These are phyloP conservation scores for Dreissena rostriformis DNA, from an alignment of 1,140 invertebrate species.

Conservation along the genomic window DNA sequence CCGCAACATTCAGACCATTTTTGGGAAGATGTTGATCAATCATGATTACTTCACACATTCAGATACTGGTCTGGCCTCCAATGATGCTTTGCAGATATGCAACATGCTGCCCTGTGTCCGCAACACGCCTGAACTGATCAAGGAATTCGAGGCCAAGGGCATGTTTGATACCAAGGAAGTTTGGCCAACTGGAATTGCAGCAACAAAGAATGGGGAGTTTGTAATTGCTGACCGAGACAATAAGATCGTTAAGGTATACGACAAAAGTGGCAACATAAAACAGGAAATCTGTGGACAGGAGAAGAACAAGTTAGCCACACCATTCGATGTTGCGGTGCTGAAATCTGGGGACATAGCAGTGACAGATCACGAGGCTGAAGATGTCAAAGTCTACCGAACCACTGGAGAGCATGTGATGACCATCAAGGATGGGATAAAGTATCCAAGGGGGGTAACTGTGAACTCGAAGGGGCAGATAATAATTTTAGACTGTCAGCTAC, in stretches of 20 bases:
- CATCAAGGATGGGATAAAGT: conserved; percentile 71
- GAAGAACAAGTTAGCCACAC: conserved; percentile 65
- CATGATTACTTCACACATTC: conserved; percentile 61
- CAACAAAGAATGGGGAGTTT: conserved; percentile 61
- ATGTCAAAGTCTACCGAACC: conserved; percentile 73
- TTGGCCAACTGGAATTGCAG: conserved; percentile 75
- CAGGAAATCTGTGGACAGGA: conserved; percentile 66
- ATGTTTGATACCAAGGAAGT: conserved; percentile 68
- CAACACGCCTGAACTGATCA: conserved; percentile 58
- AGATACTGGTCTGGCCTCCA: conserved; percentile 44
- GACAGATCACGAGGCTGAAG: conserved; percentile 74
- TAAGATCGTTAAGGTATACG: conserved; percentile 74
- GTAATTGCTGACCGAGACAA: conserved; percentile 78
- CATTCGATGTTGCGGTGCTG: conserved; percentile 75
- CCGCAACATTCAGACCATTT: conserved; percentile 67
- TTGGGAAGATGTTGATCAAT: conserved; percentile 67
- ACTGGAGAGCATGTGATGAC: conserved; percentile 63
- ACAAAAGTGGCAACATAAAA: conserved; percentile 59
- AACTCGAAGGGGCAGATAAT: conserved; percentile 73
- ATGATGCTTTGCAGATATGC: conserved; percentile 52
- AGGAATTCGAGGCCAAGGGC: conserved; percentile 61
- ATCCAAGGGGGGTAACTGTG: conserved; percentile 76
- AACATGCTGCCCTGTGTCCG: conserved; percentile 67
- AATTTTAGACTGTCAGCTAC: conserved; percentile 73
- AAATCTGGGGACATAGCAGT: conserved; percentile 74